These are phyloP conservation scores for Chloroceryle aenea DNA, from an alignment of 2,113 vertebrate species.

Conservation along the genomic window DNA sequence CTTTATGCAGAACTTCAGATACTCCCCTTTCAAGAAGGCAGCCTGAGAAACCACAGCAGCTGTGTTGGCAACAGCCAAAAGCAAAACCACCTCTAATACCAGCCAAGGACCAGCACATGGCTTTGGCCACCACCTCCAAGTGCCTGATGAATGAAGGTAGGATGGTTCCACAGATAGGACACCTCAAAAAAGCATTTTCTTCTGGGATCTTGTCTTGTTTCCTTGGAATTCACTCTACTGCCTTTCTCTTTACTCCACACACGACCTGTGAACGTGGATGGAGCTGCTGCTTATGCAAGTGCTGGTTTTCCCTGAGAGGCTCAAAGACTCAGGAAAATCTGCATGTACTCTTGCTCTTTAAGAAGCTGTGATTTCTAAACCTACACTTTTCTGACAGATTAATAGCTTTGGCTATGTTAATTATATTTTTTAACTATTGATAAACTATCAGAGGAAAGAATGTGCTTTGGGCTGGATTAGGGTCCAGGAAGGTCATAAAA, in stretches of 20 bases:
- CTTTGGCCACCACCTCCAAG: not conserved
- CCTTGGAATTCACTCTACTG: not conserved
- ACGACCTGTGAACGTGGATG: rapidly evolving
- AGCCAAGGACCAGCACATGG: not conserved
- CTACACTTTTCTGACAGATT: not conserved
- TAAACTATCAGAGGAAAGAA: not conserved
- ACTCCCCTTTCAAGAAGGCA: not conserved
- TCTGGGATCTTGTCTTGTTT: not conserved
- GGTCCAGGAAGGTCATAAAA: not conserved
- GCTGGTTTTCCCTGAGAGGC: not conserved
- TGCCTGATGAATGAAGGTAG: rapidly evolving
- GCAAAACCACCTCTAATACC: not conserved
- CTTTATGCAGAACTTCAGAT: not conserved
- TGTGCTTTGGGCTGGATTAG: not conserved
- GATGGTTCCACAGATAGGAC: not conserved
- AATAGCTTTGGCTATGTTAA: not conserved
- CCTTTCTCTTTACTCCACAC: not conserved
- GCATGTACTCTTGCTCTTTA: not conserved
- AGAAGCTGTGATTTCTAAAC: not conserved
- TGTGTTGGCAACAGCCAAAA: not conserved
- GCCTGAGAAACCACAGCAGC: not conserved
- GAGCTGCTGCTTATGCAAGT: not conserved
- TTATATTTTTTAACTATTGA: not conserved
- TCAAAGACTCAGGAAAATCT: not conserved
- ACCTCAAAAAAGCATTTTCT: not conserved